phyloP scores from a whole-genome alignment of 2,888 invertebrate species.

The Sisyra terminalis region DNA sequence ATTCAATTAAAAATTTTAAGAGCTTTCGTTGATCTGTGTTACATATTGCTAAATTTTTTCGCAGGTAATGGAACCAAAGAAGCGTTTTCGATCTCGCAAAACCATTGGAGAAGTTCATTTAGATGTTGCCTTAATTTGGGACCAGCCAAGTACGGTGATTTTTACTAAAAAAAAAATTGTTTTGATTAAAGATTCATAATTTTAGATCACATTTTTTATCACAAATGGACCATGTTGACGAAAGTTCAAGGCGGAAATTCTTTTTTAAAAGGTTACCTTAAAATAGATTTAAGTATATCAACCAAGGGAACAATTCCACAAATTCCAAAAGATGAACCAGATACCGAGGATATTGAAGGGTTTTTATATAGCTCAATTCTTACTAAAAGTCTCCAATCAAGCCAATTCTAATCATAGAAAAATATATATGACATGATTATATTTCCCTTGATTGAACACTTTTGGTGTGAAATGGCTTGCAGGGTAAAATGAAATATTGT shows the following conservation, averaged over 20 bases:
- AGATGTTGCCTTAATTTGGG: constrained; percentile 55
- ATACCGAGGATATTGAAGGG: constrained; percentile 58
- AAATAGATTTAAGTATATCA: constrained; percentile 62
- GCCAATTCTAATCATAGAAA: no score
- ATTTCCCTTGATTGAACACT: no score
- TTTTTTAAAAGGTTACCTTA: constrained; percentile 55
- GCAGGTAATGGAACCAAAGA: constrained; percentile 22
- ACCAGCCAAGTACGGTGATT: constrained; percentile 39
- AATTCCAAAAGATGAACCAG: constrained; percentile 30
- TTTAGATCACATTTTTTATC: constrained; percentile 62
- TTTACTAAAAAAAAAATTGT: neutral
- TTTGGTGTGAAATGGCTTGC: no score
- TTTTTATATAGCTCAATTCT: constrained; percentile 18
- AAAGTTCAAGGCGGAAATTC: constrained; percentile 27
- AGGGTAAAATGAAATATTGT: no score
- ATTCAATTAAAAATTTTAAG: no score
- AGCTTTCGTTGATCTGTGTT: no score
- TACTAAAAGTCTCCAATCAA: no score
- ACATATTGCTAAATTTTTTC: constrained; percentile 2
- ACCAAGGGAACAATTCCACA: constrained; percentile 49
- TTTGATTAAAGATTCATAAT: no score
- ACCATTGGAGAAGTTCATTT: constrained; percentile 42
- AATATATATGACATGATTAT: no score
- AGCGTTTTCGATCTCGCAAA: constrained; percentile 27
- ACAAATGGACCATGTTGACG: constrained; percentile 71